phyloP scores from a whole-genome alignment of 2,797 vertebrate genomes.

The Sorex maritimensis region DNA sequence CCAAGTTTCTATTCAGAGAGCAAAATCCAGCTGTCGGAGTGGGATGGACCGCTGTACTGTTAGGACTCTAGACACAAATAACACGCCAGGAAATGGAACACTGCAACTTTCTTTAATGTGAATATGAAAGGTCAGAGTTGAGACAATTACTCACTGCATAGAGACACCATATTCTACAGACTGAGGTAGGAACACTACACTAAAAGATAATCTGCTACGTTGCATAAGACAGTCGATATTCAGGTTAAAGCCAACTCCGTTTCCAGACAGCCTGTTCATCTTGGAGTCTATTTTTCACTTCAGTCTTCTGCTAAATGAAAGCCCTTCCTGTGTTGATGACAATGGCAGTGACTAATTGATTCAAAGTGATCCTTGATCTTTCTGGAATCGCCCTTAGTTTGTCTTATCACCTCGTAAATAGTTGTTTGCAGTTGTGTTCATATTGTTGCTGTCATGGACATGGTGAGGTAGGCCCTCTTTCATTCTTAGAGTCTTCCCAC shows the following conservation, averaged over 20 bases:
- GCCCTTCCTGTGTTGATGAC: constrained; percentile 60
- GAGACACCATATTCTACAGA: constrained; percentile 88
- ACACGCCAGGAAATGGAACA: constrained; percentile 74
- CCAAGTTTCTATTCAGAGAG: constrained; percentile 60
- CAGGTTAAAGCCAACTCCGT: constrained; percentile 50
- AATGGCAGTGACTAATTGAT: constrained; percentile 74
- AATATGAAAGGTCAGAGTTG: constrained; percentile 69
- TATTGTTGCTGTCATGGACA: constrained; percentile 79
- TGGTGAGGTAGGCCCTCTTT: constrained; percentile 56
- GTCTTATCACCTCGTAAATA: constrained; percentile 62
- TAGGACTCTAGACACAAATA: constrained; percentile 70
- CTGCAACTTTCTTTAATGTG: constrained; percentile 68
- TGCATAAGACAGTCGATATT: constrained; percentile 89
- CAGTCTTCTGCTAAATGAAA: constrained; percentile 48
- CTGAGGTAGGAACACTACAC: constrained; percentile 92
- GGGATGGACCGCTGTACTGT: constrained; percentile 62
- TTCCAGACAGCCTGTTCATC: constrained; percentile 66
- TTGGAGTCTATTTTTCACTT: constrained; percentile 13
- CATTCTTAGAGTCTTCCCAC: neutral
- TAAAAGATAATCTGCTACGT: constrained; percentile 88
- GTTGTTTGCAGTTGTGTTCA: constrained; percentile 71
- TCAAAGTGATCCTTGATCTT: constrained; percentile 64
- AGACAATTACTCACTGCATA: constrained; percentile 89
- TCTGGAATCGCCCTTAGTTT: constrained; percentile 63
- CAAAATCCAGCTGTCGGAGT: constrained; percentile 65